These are phyloP conservation scores for Phalanger gymnotis DNA, from an alignment of 2,797 vertebrate species.

Conservation along the genomic window DNA sequence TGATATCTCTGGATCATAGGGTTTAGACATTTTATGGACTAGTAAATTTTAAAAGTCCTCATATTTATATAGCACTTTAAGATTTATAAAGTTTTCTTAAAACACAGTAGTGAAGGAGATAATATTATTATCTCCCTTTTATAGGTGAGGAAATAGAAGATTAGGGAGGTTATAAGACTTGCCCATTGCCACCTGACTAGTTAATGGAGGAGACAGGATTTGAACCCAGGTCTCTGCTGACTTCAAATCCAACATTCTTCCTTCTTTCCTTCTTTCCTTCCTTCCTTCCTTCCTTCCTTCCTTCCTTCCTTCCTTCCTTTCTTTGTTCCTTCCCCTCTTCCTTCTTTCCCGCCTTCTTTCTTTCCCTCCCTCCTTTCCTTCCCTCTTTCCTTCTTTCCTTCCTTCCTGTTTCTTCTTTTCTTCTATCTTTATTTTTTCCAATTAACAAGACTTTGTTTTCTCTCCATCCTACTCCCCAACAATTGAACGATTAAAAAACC, in stretches of 20 bases:
- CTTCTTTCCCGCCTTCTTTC: too few species aligned
- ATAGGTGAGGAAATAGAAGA: not conserved
- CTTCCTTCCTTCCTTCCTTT: too few species aligned
- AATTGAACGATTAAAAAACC: not conserved
- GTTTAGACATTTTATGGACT: not conserved
- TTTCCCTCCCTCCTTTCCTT: too few species aligned
- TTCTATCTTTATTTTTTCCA: not conserved
- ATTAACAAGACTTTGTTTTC: not conserved
- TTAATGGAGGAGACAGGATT: not conserved
- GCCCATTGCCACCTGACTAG: not conserved
- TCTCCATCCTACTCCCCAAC: not conserved
- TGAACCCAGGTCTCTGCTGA: not conserved
- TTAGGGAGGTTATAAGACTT: not conserved
- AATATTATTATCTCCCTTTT: not conserved
- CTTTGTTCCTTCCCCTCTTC: too few species aligned
- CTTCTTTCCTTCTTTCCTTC: not conserved
- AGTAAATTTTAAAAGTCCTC: not conserved
- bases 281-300: too few species aligned
- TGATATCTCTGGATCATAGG: not conserved
- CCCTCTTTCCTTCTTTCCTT: too few species aligned
- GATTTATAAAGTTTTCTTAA: not conserved
- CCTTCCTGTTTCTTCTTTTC: too few species aligned
- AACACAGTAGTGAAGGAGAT: not conserved
- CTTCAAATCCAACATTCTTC: not conserved
- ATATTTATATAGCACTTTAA: not conserved